phyloP scores from a whole-genome alignment of 2,888 invertebrate genomes.

The Orthonychiurus folsomi region DNA sequence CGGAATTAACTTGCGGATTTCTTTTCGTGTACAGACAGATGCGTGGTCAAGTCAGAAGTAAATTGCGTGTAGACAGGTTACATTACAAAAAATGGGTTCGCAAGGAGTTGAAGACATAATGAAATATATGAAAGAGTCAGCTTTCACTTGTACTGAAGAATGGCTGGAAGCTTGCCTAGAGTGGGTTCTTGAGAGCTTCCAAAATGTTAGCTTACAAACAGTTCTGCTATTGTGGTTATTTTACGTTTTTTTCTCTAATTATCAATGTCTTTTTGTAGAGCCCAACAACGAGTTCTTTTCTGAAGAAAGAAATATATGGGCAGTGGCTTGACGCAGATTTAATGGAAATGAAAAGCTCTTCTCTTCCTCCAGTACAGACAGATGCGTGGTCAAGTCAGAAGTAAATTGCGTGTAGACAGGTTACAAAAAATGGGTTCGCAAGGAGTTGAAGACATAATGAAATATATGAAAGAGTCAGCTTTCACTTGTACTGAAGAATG shows the following conservation, averaged over 20 bases:
- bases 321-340: conserved; percentile 61
- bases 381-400: no score
- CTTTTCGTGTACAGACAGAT: no score
- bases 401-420: no score
- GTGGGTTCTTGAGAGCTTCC: conserved; percentile 27
- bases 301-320: neutral
- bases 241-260: conserved; percentile 2
- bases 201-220: no score
- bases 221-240: no score
- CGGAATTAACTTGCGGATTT: no score
- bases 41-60: no score
- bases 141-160: conserved; percentile 27
- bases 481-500: conserved; percentile 32
- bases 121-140: conserved; percentile 16
- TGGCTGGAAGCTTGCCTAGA: conserved; percentile 31
- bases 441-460: conserved; percentile 17
- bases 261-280: neutral
- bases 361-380: conserved; percentile 55
- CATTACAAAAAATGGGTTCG: no score
- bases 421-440: no score
- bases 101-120: conserved; percentile 16
- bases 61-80: no score
- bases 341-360: conserved; percentile 55
- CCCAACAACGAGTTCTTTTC: neutral
- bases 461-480: conserved; percentile 15